These are phyloP conservation scores for Morinoia aosen DNA, from an alignment of 2,888 invertebrate species.

Conservation along the genomic window DNA sequence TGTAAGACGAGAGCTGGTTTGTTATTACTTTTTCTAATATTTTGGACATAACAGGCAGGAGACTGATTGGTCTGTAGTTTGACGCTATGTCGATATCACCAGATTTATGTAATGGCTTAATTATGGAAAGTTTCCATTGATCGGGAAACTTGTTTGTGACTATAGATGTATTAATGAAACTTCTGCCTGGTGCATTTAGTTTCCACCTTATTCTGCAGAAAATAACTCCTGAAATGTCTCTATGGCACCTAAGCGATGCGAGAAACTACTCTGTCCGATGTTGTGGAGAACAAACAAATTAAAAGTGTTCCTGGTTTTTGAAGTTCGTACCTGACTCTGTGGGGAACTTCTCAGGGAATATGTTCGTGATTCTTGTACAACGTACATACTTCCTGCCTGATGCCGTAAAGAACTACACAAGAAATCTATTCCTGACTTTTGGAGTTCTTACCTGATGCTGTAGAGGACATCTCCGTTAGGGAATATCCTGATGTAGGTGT, in stretches of 20 bases:
- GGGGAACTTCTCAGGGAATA: not conserved
- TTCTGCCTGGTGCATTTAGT: not conserved
- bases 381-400: not conserved
- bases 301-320: not conserved
- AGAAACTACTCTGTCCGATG: too few species aligned
- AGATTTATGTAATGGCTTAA: too few species aligned
- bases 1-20: too few species aligned
- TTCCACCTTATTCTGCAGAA: not conserved
- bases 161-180: too few species aligned
- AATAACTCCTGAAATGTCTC: not conserved
- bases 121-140: too few species aligned
- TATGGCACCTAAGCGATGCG: not conserved
- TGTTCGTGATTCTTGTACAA: not conserved
- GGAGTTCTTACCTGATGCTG: slow-evolving; percentile 57
- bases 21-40: too few species aligned
- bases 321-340: not conserved
- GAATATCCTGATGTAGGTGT: slow-evolving; percentile 66
- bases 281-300: too few species aligned
- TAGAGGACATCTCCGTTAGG: slow-evolving; percentile 66
- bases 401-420: not conserved
- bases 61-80: too few species aligned
- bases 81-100: too few species aligned
- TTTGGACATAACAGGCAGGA: too few species aligned
- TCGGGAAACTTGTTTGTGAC: too few species aligned
- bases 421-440: not conserved